Base-by-base conservation (phyloP, 2,113 vertebrate genomes). In the Aspiorhynchus laticeps region DNA sequence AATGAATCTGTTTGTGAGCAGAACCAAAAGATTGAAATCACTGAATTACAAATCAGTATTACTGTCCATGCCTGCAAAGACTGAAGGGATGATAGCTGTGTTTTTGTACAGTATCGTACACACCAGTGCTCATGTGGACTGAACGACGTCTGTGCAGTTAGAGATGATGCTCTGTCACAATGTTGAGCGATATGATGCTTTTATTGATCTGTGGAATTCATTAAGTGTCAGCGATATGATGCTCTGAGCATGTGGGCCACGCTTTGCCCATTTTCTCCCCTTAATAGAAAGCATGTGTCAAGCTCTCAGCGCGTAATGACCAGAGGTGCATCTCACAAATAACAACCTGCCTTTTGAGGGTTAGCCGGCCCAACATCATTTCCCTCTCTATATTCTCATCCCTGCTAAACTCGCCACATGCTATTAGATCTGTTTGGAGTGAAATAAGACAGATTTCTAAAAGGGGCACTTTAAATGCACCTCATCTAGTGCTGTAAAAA, bases 261-360 rank as follows among this genome's bases (percentile, higher is more conserved):
- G 61, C 56, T 73, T 71, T 63, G 28, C 48, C 85, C 56, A 61
- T 88, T 86, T 90, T 80, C 41, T 67, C 69, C 74, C 83, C 85
- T 89, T 89, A 86, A 88, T 77, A 81, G 86, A 86, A 88, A 84
- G 67, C 75, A 85, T 87, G 87, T 81, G 87, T 90, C 85, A 86
- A 28, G 26, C 77, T 88, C 71, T 73, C 38, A 75, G 76, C 33
- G 41, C 31, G 56, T 67, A 86, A 67, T 86, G 85, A 90, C 73
- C 61, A 86, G 61, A 81, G 81, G 85, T 86, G 76, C 80, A 79
- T 41, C 79, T 82, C 84, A 81, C 87, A 85, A 87, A 87, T 87
- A 90, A 88, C 85, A 74, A 53, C 17, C 69, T 85, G 71, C 28
- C 74, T 38, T 88, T 84, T 87, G 80, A 80, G 84, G 83, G 69